Conservation (phyloP, 2,113 vertebrate genomes). For the Alouatta palliata region DNA sequence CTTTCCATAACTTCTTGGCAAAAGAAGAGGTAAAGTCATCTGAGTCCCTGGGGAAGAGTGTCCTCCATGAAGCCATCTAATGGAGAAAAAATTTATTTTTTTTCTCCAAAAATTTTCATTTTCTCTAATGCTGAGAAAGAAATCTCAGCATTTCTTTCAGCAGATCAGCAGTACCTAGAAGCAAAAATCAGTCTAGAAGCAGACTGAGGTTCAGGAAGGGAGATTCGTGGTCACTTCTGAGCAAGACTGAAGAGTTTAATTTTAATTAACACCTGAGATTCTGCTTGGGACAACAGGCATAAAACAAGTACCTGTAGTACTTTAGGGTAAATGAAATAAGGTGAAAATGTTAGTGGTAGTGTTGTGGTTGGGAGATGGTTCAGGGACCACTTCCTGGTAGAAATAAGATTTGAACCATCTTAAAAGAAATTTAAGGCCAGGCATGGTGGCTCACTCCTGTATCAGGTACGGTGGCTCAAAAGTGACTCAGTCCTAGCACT, state of each 20-base stretch:
- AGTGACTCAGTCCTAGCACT: too few relatives aligned
- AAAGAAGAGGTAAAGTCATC: neutral
- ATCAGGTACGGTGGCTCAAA: too few relatives aligned
- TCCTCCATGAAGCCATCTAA: neutral
- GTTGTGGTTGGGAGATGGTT: neutral
- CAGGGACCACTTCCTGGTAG: neutral
- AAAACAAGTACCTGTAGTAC: neutral
- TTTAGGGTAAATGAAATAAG: neutral
- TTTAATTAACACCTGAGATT: neutral
- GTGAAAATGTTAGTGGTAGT: neutral
- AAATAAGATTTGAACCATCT: neutral
- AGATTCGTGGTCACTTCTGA: neutral
- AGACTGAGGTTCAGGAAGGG: neutral
- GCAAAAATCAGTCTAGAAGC: neutral
- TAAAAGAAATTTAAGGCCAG: neutral
- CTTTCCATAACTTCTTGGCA: neutral
- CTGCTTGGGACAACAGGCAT: neutral
- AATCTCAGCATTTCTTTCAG: neutral
- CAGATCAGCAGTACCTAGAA: neutral
- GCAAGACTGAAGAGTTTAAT: constrained; percentile 29
- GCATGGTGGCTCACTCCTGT: too few relatives aligned
- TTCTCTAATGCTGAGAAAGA: neutral
- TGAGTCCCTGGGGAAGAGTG: neutral
- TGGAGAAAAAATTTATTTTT: neutral
- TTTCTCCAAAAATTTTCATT: too few relatives aligned